These are phyloP conservation scores for Phragmatobia fuliginosa DNA, from an alignment of 2,888 invertebrate species.

Conservation along the genomic window DNA sequence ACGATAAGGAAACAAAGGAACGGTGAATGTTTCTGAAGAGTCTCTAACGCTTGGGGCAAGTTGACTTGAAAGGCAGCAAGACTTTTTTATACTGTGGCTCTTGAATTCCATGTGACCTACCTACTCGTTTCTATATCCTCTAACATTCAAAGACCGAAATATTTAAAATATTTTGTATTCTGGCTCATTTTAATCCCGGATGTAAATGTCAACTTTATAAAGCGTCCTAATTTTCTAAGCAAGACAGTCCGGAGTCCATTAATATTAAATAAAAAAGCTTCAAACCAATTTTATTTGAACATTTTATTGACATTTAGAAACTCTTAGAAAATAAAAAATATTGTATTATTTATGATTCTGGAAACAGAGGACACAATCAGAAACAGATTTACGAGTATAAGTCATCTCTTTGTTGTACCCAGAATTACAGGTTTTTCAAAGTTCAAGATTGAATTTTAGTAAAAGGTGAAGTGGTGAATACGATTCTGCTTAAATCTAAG, in stretches of 20 bases:
- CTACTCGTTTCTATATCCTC: neutral
- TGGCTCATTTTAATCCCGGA: neutral
- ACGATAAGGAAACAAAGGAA: too few relatives aligned
- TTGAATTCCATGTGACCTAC: neutral
- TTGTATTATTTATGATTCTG: too few relatives aligned
- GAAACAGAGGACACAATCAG: too few relatives aligned
- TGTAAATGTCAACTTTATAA: neutral
- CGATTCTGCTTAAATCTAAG: too few relatives aligned
- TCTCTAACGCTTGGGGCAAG: neutral
- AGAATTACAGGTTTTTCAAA: too few relatives aligned
- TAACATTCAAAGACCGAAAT: neutral
- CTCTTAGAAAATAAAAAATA: neutral
- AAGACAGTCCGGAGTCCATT: neutral
- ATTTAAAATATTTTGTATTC: neutral
- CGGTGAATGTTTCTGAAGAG: too few relatives aligned
- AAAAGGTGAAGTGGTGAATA: too few relatives aligned
- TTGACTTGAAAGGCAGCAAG: neutral
- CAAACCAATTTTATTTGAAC: neutral
- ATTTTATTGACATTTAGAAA: neutral
- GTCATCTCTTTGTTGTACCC: too few relatives aligned
- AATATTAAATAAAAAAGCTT: neutral
- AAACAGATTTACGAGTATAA: too few relatives aligned
- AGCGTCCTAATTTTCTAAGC: neutral
- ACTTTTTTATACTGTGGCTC: neutral
- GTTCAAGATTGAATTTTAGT: too few relatives aligned